These are phyloP conservation scores for Mechanitis mazaeus DNA, from an alignment of 2,888 invertebrate genomes.

Conservation along the genomic window DNA sequence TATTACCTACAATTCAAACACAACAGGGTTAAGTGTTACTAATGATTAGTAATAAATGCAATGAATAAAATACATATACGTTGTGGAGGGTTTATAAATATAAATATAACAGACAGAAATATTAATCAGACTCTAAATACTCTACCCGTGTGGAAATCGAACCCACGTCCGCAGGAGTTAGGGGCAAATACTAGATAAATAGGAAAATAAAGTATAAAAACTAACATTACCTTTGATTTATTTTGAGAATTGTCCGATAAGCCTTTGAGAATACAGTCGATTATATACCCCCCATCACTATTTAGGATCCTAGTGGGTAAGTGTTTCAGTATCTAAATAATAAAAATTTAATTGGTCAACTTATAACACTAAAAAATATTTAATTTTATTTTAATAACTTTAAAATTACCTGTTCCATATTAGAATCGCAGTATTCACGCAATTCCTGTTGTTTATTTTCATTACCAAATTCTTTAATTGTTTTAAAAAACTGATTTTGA, in stretches of 20 bases:
- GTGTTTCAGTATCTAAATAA: slow-evolving; percentile 47
- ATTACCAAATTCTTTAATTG: slow-evolving; percentile 54
- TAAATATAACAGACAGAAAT: neutral
- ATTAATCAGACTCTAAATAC: too few species aligned
- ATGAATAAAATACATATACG: neutral
- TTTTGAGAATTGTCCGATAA: slow-evolving; percentile 42
- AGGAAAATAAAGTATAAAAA: neutral
- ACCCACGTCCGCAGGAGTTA: too few species aligned
- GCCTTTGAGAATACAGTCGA: slow-evolving; percentile 58
- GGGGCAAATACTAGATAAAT: too few species aligned
- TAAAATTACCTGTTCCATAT: slow-evolving; percentile 48
- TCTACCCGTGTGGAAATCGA: too few species aligned
- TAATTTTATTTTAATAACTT: slow-evolving; percentile 2
- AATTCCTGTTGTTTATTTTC: slow-evolving; percentile 53
- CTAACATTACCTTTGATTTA: slow-evolving; percentile 53
- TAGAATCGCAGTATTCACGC: slow-evolving; percentile 47
- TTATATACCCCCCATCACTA: slow-evolving; percentile 54
- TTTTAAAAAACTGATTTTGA: slow-evolving; percentile 39
- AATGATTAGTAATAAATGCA: neutral
- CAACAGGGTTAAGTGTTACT: neutral
- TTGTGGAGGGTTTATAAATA: neutral
- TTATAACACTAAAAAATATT: too few species aligned
- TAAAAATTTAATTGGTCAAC: slow-evolving; percentile 16
- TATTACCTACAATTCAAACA: slow-evolving; percentile 41
- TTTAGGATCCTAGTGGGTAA: slow-evolving; percentile 52